Evolutionary conservation across 2,888 invertebrate species (phyloP).

Genomic region (Aromia moschata): DNA sequence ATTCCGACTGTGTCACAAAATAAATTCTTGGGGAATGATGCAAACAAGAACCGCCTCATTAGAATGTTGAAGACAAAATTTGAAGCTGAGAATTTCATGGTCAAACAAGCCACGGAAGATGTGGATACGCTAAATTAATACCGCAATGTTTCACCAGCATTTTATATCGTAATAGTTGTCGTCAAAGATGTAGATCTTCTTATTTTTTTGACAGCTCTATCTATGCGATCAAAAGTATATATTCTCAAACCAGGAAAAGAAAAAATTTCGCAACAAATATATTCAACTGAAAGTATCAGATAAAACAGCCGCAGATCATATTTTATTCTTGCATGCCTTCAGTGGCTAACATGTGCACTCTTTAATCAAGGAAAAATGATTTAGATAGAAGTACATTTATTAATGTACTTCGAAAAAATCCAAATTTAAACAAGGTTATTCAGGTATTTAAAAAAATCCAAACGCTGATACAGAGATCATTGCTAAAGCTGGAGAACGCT

Average conservation of each 20-base stretch:
- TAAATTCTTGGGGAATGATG: no score
- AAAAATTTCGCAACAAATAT: slow-evolving; percentile 33
- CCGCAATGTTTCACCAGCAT: slow-evolving; percentile 34
- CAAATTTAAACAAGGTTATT: slow-evolving; percentile 36
- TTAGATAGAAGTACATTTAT: no score
- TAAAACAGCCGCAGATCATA: slow-evolving; percentile 35
- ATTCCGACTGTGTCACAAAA: no score
- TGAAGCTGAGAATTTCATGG: slow-evolving; percentile 33
- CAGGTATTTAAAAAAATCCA: slow-evolving; percentile 28
- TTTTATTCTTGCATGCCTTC: slow-evolving; percentile 44
- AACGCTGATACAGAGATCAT: slow-evolving; percentile 34
- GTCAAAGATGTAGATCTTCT: slow-evolving; percentile 38
- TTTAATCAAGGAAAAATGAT: slow-evolving; percentile 46
- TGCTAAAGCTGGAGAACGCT: slow-evolving; percentile 7
- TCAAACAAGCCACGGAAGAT: slow-evolving; percentile 39
- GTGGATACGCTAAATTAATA: slow-evolving; percentile 35
- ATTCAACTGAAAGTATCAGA: slow-evolving; percentile 39
- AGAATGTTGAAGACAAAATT: slow-evolving; percentile 40
- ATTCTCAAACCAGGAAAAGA: slow-evolving; percentile 34
- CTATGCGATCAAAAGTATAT: slow-evolving; percentile 26
- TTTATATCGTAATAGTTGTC: slow-evolving; percentile 34
- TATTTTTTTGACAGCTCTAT: slow-evolving; percentile 25
- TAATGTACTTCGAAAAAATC: slow-evolving; percentile 30
- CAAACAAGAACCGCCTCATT: no score
- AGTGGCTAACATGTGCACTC: slow-evolving; percentile 45